Conservation (phyloP, 2,888 invertebrate genomes). For the Clistopyga incitator region DNA sequence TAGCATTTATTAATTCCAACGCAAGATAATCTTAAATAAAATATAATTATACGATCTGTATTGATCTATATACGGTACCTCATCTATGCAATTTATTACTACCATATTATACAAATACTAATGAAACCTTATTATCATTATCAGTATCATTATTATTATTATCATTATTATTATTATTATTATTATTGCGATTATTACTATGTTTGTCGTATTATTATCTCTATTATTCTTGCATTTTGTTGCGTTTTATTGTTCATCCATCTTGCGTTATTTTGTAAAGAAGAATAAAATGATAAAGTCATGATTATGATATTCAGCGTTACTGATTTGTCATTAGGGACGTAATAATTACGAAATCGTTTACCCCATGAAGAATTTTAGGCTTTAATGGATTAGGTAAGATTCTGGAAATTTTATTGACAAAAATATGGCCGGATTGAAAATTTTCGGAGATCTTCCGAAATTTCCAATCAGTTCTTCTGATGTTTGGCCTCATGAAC, state of each 20-base stretch:
- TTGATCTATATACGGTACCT: constrained; percentile 49
- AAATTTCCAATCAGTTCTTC: no score
- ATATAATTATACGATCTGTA: constrained; percentile 51
- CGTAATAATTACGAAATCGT: not conserved
- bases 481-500: no score
- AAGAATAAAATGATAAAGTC: constrained; percentile 77
- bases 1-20: constrained; percentile 39
- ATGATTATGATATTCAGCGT: constrained; percentile 47
- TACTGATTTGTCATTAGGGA: not conserved
- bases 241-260: constrained; percentile 77
- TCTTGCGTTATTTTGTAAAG: constrained; percentile 80
- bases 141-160: constrained; percentile 57
- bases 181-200: constrained; percentile 59
- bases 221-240: constrained; percentile 67
- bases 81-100: constrained; percentile 64
- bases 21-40: constrained; percentile 51
- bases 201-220: constrained; percentile 66
- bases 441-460: no score
- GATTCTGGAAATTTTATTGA: no score
- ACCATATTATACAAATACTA: constrained; percentile 59
- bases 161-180: constrained; percentile 45
- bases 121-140: constrained; percentile 38
- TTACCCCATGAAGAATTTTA: not conserved
- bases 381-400: not conserved
- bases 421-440: no score